phyloP scores from a whole-genome alignment of 2,797 vertebrate species.

The Heliangelus exortis region DNA sequence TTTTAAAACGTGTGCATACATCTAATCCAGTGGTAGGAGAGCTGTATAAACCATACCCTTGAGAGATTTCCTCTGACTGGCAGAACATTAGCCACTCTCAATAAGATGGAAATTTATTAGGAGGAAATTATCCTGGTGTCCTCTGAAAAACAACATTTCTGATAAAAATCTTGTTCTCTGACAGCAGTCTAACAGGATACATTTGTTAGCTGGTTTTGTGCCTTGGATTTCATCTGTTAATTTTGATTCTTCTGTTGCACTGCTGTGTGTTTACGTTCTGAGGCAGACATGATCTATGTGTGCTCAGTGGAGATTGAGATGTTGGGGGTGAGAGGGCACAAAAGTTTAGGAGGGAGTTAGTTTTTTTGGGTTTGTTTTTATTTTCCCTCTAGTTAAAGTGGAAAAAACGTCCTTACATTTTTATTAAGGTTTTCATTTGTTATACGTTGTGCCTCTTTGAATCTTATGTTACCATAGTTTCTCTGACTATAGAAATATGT shows the following conservation, averaged over 20 bases:
- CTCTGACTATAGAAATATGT: background rate
- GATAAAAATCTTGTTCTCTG: slow-evolving; percentile 77
- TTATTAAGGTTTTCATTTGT: background rate
- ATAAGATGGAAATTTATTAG: slow-evolving; percentile 77
- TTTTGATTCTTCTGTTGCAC: slow-evolving; percentile 35
- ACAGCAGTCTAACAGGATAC: slow-evolving; percentile 72
- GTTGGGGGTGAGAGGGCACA: background rate
- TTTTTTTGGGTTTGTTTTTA: background rate
- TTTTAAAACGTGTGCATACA: background rate
- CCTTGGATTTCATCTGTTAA: slow-evolving; percentile 16
- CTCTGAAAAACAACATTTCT: slow-evolving; percentile 76
- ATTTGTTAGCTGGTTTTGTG: slow-evolving; percentile 69
- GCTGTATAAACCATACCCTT: background rate
- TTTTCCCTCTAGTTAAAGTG: background rate
- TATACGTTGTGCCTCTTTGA: background rate
- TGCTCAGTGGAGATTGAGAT: background rate
- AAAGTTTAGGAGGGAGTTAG: background rate
- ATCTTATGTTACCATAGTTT: background rate
- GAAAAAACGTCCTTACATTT: background rate
- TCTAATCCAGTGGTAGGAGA: slow-evolving; percentile 25
- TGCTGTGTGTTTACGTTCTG: slow-evolving; percentile 17
- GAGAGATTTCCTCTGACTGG: slow-evolving; percentile 61
- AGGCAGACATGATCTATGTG: slow-evolving; percentile 48
- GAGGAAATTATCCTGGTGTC: slow-evolving; percentile 73
- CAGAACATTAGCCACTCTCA: slow-evolving; percentile 47